These are phyloP conservation scores for Drosophila stalkeri DNA, from an alignment of 2,888 invertebrate genomes.

Conservation along the genomic window DNA sequence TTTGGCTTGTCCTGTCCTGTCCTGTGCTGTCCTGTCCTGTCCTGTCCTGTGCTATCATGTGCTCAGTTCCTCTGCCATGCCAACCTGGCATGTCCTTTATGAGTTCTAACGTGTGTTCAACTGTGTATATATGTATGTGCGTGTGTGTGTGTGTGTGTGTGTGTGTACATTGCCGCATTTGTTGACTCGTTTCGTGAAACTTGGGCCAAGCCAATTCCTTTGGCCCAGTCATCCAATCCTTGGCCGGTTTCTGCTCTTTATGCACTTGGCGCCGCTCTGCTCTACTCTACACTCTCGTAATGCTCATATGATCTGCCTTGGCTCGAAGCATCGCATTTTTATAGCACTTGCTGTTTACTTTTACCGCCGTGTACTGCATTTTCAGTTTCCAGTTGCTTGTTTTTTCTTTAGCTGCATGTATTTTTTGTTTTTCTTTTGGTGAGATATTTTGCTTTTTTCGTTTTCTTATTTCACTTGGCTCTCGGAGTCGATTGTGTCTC, in stretches of 20 bases:
- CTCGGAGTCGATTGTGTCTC: conserved; percentile 57
- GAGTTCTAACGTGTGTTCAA: conserved; percentile 35
- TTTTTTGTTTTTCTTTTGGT: conserved; percentile 25
- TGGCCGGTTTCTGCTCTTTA: conserved; percentile 67
- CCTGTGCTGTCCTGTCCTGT: conserved; percentile 30
- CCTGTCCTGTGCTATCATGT: conserved; percentile 34
- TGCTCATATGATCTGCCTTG: conserved; percentile 68
- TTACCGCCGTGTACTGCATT: conserved; percentile 43
- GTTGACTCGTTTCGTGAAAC: conserved; percentile 69
- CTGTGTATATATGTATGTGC: conserved; percentile 16
- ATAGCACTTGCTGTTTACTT: conserved; percentile 70
- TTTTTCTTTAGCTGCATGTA: conserved; percentile 36
- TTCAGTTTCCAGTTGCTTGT: conserved; percentile 55
- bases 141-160: conserved; percentile 9
- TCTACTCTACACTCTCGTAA: conserved; percentile 35
- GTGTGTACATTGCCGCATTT: conserved; percentile 62
- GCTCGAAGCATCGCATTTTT: conserved; percentile 62
- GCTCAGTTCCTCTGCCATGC: conserved; percentile 9
- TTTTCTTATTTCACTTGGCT: conserved; percentile 2
- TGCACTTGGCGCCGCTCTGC: conserved; percentile 53
- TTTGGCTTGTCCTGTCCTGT: conserved; percentile 57
- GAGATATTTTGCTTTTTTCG: conserved; percentile 18
- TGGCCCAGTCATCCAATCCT: conserved; percentile 63
- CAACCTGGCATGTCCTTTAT: conserved; percentile 57
- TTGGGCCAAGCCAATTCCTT: conserved; percentile 72